Evolutionary conservation across 2,888 invertebrate genomes (phyloP).

Genomic region (Chloroclystis v-ata): DNA sequence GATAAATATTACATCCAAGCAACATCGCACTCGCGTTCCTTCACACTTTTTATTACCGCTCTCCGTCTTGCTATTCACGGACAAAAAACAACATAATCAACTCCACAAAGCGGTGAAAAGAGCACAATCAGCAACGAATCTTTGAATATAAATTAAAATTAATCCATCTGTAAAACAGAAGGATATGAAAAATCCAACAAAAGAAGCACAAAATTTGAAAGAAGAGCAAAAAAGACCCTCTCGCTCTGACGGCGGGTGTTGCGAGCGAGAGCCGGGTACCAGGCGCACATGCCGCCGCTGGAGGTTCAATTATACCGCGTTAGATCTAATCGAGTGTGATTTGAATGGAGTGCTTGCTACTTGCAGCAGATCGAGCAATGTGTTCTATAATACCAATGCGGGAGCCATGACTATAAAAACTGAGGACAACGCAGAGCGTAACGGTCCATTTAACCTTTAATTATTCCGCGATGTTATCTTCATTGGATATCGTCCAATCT

Average conservation of each 20-base stretch:
- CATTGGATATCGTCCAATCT: slow-evolving; percentile 44
- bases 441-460: slow-evolving; percentile 44
- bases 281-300: slow-evolving; percentile 57
- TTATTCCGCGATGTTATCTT: slow-evolving; percentile 34
- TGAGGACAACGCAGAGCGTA: slow-evolving; percentile 38
- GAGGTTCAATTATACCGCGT: slow-evolving; percentile 65
- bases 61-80: slow-evolving; percentile 14
- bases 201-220: slow-evolving; percentile 59
- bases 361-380: slow-evolving; percentile 40
- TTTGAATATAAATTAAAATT: slow-evolving; percentile 67
- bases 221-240: slow-evolving; percentile 45
- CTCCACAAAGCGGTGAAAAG: slow-evolving; percentile 28
- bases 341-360: slow-evolving; percentile 55
- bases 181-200: slow-evolving; percentile 68
- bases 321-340: slow-evolving; percentile 69
- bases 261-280: slow-evolving; percentile 41
- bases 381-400: slow-evolving; percentile 17
- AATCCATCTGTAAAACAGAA: slow-evolving; percentile 68
- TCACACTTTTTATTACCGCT: slow-evolving; percentile 19
- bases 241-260: slow-evolving; percentile 37
- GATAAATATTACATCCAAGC: slow-evolving; percentile 62
- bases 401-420: slow-evolving; percentile 25
- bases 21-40: slow-evolving; percentile 32
- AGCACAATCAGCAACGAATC: slow-evolving; percentile 34
- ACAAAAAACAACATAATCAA: slow-evolving; percentile 30